A percentile compares a stretch with the other conserved stretches of the same genome.
These are phyloP conservation scores for Drosophila nigrodunni DNA, from an alignment of 1,140 invertebrate genomes.

Conservation along the genomic window DNA sequence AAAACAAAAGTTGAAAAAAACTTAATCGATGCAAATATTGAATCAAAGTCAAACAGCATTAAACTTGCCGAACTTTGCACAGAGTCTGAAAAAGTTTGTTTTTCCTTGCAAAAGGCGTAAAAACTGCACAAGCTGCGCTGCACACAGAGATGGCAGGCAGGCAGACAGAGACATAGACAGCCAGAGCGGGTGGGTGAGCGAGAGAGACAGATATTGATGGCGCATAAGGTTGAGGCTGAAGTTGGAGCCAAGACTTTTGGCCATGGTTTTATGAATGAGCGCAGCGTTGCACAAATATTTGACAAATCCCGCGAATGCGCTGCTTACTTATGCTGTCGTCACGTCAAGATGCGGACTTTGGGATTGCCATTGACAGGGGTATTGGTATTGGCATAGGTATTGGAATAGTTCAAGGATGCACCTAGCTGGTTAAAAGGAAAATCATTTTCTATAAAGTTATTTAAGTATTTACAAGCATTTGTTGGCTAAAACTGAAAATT, in stretches of 20 bases:
- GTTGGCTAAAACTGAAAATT: slow-evolving; percentile 56
- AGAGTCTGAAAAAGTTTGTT: slow-evolving; percentile 54
- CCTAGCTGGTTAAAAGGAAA: no score
- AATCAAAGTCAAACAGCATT: slow-evolving; percentile 82
- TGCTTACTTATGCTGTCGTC: slow-evolving; percentile 81
- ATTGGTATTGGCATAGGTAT: no score
- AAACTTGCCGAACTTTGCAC: slow-evolving; percentile 76
- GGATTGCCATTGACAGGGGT: neutral
- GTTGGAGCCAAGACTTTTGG: slow-evolving; percentile 37
- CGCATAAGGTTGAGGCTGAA: slow-evolving; percentile 35
- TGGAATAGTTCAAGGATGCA: no score
- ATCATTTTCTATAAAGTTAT: neutral
- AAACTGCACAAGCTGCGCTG: slow-evolving; percentile 40
- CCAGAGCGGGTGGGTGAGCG: slow-evolving; percentile 11
- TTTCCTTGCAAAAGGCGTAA: slow-evolving; percentile 59
- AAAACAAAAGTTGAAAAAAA: slow-evolving; percentile 39
- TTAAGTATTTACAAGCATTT: neutral
- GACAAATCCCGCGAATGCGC: slow-evolving; percentile 80
- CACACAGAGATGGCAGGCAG: slow-evolving; percentile 24
- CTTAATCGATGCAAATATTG: slow-evolving; percentile 82
- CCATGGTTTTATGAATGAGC: slow-evolving; percentile 60
- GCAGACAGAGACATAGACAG: slow-evolving; percentile 19
- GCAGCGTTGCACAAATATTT: slow-evolving; percentile 80
- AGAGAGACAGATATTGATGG: slow-evolving; percentile 20
- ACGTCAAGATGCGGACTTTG: slow-evolving; percentile 38